Base-by-base conservation (phyloP, 2,113 vertebrate species). In the Ariopsis seemanni region DNA sequence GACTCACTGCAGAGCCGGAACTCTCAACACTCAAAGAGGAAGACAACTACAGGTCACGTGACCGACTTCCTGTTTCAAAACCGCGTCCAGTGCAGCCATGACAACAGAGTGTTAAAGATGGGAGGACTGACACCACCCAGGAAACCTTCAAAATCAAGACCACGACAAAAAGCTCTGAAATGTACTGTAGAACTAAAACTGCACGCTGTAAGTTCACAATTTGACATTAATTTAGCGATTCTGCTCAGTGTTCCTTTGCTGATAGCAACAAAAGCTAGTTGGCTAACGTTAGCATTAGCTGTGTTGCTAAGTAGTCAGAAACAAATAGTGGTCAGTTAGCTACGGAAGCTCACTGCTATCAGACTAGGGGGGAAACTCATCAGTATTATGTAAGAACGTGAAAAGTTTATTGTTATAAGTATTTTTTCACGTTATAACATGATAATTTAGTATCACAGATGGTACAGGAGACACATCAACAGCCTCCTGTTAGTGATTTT, bases 141-240 rank as follows among this genome's bases (percentile, higher is more conserved):
- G 62, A 89, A 60, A 15, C 8, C 67, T 34, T 91, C 65, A 4
- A 78, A 63, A 5, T 67, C 72, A 3, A 77, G 90, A 89, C 85
- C 48, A 22, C 88, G 50, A 12, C 81, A 55, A 3, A 95, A 92
- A 90, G 92, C 86, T 87, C 87, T 95, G 12, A 95, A 91, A 94
- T 96, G 93, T 34, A 93, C 92, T 7, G 94, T 95, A 11, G 63
- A 90, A 25, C 27, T 96, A 87, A 90, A 93, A 78, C 88, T 96
- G 25, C 88, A 93, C 4, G 88, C 87, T 82, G 95, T 96, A 93
- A 95, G 95, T 95, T 42, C 22, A 53, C 30, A 69, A 67, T 7
- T 18, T 20, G 0, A 0, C 53, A 58, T 18, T 60, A 2, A 34
- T 71, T 58, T 14, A 15, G 11, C 25, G 1, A 12, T 10, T 12